phyloP scores from a whole-genome alignment of 1,140 invertebrate genomes.

The Bombyx mandarina region DNA sequence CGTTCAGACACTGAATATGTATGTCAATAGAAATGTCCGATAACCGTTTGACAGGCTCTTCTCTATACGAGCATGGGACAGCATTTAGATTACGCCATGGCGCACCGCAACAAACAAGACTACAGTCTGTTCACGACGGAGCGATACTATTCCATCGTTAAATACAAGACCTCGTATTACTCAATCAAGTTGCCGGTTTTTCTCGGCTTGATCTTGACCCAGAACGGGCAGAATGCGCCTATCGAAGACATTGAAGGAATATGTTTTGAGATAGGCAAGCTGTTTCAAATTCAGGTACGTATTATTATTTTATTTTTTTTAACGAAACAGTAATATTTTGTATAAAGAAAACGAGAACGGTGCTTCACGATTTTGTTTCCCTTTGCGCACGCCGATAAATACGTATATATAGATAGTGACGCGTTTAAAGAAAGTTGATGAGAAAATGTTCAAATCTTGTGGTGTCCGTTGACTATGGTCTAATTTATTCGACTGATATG shows the following conservation, averaged over 20 bases:
- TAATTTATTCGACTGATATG: too few species aligned
- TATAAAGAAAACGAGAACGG: too few species aligned
- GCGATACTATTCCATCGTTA: conserved; percentile 86
- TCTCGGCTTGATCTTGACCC: conserved; percentile 84
- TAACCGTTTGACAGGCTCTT: conserved; percentile 32
- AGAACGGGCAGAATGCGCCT: conserved; percentile 76
- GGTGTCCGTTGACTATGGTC: too few species aligned
- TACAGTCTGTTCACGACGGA: conserved; percentile 82
- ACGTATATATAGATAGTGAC: too few species aligned
- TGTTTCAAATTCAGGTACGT: conserved; percentile 89
- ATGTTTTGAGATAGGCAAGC: conserved; percentile 88
- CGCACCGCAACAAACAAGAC: conserved; percentile 71
- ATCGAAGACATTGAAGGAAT: conserved; percentile 81
- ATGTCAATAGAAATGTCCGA: too few species aligned
- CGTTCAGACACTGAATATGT: too few species aligned
- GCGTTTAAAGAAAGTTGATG: too few species aligned
- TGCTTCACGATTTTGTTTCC: too few species aligned
- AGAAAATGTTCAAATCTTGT: too few species aligned
- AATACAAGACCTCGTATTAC: conserved; percentile 94
- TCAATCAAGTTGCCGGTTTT: conserved; percentile 88
- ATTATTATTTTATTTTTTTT: background rate
- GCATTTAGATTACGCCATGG: conserved; percentile 76
- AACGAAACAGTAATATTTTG: too few species aligned
- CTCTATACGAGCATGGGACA: conserved; percentile 82
- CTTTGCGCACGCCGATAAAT: too few species aligned